Evolutionary conservation across 2,888 invertebrate species (phyloP).

Genomic region (Mesoligia furuncula): DNA sequence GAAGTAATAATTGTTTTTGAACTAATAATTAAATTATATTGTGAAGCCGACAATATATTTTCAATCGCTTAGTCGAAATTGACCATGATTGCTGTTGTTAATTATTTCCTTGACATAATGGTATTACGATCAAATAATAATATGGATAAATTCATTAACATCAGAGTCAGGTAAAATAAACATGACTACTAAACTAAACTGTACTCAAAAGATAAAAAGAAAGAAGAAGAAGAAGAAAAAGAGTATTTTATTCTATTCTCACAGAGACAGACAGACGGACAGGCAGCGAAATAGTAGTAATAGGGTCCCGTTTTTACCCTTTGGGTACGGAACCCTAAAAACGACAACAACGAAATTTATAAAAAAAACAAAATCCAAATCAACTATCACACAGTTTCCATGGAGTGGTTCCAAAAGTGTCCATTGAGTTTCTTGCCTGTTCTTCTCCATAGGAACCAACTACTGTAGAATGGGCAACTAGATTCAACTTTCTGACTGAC

Average conservation of each 20-base stretch:
- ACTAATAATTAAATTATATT: conserved; percentile 30
- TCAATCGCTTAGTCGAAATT: conserved; percentile 5
- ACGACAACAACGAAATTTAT: too few species aligned
- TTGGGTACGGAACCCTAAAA: background rate
- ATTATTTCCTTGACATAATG: background rate
- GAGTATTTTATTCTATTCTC: too few species aligned
- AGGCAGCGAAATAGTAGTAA: too few species aligned
- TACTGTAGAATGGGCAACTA: background rate
- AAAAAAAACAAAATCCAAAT: too few species aligned
- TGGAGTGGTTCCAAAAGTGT: background rate
- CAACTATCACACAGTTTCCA: background rate
- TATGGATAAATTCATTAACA: background rate
- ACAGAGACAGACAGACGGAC: too few species aligned
- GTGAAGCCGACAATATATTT: conserved; percentile 13
- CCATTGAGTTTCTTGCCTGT: background rate
- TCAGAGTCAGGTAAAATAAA: background rate
- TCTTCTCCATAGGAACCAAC: background rate
- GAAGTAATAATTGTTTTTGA: conserved; percentile 31
- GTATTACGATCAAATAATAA: background rate
- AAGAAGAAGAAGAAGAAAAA: too few species aligned
- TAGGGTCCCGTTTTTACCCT: too few species aligned
- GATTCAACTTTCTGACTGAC: background rate
- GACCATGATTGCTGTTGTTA: background rate
- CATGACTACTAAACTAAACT: too few species aligned
- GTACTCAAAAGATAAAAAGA: too few species aligned